Base-by-base conservation (phyloP, 2,113 vertebrate species). In the Tachysurus vachellii region DNA sequence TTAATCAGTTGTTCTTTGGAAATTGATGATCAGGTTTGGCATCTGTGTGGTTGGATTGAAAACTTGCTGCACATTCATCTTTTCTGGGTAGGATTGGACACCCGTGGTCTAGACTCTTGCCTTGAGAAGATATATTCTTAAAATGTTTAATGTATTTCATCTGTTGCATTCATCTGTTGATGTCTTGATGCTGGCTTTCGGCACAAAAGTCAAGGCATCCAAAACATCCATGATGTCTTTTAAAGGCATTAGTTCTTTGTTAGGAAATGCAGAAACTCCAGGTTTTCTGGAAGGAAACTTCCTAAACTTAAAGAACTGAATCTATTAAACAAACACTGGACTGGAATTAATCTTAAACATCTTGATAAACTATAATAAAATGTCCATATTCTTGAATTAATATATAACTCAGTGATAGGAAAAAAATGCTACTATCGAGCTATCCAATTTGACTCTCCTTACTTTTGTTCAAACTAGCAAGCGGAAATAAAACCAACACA, bases 401-500 rank as follows among this genome's bases (percentile, higher is more conserved):
- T 7, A 14, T 36, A 17, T 23, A 19, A 42, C 17, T 50, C 44
- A 50, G 71, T 75, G 42, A 42, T 23, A 75, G 47, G 26, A 44
- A n/a, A 50, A n/a, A 76, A 70, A 3, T 42, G 31, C 36, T 44
- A 6, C 19, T 76, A 5, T 14, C 44, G 53, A 76, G 53, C 73
- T 76, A 16, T 28, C 26, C 12, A 77, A 50, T 76, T 54, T 56
- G 7, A 31, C 53, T 80, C 14, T 42, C 10, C 10, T 31, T 80
- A 21, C n/a, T 4, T 82, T 28, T 1, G 54, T 16, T 61, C 28
- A 23, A 64, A 44, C 47, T 36, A 75, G 31, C 9, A 66, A 86
- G 3, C 1, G 62, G 36, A 68, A 44, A 31, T 80, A 84, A 73
- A 8, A 71, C 62, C 73, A 80, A 86, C 85, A 85, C 80, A 88